A percentile compares a stretch with the other conserved stretches of the same genome.
Conservation (phyloP, 2,113 vertebrate species). For the Sminthopsis crassicaudata region DNA sequence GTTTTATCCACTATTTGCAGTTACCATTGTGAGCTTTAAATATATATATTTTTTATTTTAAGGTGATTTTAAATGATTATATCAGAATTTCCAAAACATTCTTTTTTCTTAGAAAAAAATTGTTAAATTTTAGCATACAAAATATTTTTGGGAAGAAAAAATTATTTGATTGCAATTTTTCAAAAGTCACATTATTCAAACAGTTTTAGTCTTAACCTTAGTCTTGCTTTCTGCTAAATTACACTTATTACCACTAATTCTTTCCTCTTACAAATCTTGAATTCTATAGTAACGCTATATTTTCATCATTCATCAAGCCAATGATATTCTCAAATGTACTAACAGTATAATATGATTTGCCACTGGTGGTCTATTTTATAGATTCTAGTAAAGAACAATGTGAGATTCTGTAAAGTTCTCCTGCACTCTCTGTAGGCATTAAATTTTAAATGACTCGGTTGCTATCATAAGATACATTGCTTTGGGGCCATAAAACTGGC, state of each 20-base stretch:
- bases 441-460: neutral
- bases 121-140: slow-evolving; percentile 8
- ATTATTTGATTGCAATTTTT: neutral
- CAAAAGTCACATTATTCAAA: neutral
- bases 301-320: neutral
- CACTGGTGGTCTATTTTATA: neutral
- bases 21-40: neutral
- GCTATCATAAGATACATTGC: no score
- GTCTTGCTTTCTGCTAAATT: neutral
- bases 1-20: neutral
- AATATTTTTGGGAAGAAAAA: neutral
- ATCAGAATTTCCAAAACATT: neutral
- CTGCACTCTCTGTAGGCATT: neutral
- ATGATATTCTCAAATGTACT: neutral
- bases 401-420: neutral
- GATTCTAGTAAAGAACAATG: neutral
- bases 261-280: neutral
- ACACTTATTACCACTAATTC: neutral
- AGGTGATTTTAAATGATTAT: neutral
- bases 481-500: neutral
- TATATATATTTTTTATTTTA: neutral
- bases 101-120: neutral
- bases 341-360: neutral
- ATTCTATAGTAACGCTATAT: accelerated
- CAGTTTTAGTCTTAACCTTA: neutral